phyloP scores from a whole-genome alignment of 2,888 invertebrate species.

The Agonopterix alstromeriana region DNA sequence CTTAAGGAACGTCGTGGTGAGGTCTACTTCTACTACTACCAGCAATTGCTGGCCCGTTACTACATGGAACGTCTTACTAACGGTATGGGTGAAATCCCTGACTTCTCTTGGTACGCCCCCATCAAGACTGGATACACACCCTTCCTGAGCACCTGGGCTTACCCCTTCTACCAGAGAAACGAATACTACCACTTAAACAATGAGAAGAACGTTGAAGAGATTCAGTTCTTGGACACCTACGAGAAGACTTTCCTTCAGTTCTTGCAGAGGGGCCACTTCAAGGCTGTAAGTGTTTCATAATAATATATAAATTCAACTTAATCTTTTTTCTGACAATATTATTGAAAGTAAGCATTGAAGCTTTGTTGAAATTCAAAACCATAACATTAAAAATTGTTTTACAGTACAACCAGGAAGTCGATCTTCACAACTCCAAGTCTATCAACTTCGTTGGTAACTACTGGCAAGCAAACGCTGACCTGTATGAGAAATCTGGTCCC shows the following conservation, averaged over 20 bases:
- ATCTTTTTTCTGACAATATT: not conserved
- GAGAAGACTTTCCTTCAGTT: slow-evolving; percentile 72
- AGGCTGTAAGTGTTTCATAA: slow-evolving; percentile 67
- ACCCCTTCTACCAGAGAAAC: slow-evolving; percentile 76
- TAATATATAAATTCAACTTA: not conserved
- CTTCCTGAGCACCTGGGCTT: slow-evolving; percentile 21
- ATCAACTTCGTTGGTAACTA: slow-evolving; percentile 73
- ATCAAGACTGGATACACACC: slow-evolving; percentile 49
- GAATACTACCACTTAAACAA: slow-evolving; percentile 76
- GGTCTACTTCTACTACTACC: slow-evolving; percentile 79
- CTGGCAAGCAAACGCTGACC: slow-evolving; percentile 75
- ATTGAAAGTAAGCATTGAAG: not conserved
- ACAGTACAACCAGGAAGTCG: slow-evolving; percentile 49
- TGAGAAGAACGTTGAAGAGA: slow-evolving; percentile 61
- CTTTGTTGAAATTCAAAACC: not conserved
- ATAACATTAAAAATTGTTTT: slow-evolving; percentile 14
- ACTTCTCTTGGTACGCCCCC: slow-evolving; percentile 80
- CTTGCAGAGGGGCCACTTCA: slow-evolving; percentile 72
- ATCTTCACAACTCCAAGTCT: slow-evolving; percentile 54
- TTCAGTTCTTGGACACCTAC: slow-evolving; percentile 77
- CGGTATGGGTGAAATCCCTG: slow-evolving; percentile 77
- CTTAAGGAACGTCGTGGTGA: slow-evolving; percentile 76
- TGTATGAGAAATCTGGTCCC: slow-evolving; percentile 40
- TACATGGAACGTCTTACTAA: slow-evolving; percentile 82
- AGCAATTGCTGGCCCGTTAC: slow-evolving; percentile 82